Conservation (phyloP, 2,888 invertebrate genomes). For the Lasioglossum lativentre region DNA sequence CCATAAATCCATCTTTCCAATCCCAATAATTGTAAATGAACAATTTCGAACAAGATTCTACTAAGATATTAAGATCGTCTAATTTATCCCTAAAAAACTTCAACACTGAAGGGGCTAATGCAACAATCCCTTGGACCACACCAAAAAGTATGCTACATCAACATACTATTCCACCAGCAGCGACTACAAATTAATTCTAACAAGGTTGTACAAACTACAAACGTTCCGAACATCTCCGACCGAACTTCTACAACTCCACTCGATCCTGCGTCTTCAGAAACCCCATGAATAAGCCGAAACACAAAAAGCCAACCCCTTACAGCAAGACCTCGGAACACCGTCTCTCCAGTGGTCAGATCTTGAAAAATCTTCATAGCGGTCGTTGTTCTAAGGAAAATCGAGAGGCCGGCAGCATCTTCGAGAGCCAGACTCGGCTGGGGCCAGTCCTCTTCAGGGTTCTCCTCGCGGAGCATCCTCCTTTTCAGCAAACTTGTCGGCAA, state of each 20-base stretch:
- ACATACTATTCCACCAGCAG: too few species aligned
- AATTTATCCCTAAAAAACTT: too few species aligned
- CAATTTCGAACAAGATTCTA: too few species aligned
- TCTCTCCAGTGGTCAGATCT: neutral
- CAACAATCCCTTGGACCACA: too few species aligned
- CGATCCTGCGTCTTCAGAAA: neutral
- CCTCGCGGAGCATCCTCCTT: neutral
- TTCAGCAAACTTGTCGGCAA: slow-evolving; percentile 32
- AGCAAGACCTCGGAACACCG: neutral
- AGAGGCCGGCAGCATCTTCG: neutral
- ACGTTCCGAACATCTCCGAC: neutral
- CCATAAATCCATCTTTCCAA: too few species aligned
- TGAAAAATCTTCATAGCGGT: neutral
- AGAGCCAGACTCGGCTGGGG: neutral
- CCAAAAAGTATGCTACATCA: too few species aligned
- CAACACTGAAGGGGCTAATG: too few species aligned
- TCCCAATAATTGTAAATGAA: too few species aligned
- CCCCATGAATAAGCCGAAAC: neutral
- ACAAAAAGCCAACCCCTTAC: neutral
- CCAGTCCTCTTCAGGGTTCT: neutral
- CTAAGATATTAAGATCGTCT: too few species aligned
- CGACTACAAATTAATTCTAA: neutral
- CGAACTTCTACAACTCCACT: neutral
- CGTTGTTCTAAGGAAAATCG: slow-evolving; percentile 1
- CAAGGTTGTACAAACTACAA: neutral